Evolutionary conservation across 1,140 invertebrate species (phyloP), one percentile per base, ranked within the genome.

Genomic region (Aphidius gifuensis): DNA sequence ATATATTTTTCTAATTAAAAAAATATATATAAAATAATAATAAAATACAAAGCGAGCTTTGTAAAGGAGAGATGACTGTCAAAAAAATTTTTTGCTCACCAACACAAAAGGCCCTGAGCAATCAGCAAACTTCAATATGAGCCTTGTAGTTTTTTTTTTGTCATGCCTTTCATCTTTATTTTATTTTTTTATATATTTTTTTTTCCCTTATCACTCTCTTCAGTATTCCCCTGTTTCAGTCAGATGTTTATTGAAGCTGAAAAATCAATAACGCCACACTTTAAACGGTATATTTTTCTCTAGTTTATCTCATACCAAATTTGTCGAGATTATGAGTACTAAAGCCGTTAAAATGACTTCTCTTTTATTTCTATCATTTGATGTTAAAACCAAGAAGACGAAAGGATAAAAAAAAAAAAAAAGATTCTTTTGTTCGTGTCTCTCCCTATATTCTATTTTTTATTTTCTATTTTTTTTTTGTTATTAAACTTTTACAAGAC

Each of bases 231-330:
- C 23, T 32, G 23, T 32, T 42, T 40, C 39, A 42, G 53, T 62
- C 56, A 62, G 57, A 62, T 70, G 67, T 68, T 70, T 65, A 66
- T 70, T 64, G 66, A 70, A 60, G 67, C 66, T 66, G 61, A 66
- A 68, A 70, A 70, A 70, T 68, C 68, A 68, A 70, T 70, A 70
- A 64, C 58, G 42, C 56, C 16, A 38, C 9, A 32, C 45, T 64
- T 45, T 64, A 46, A 58, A 56, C n/a, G 54, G 38, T 16, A 46
- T 46, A 48, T 57, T 60, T 64, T 44, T 48, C 55, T 54, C 50
- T 48, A n/a, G 42, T 51, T 59, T 59, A 56, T 64, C 58, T 54
- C 40, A 55, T 46, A 48, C 50, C n/a, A 44, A 21, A 50, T 50
- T 50, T 39, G n/a, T 40, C 48, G 53, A 59, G 38, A 56, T 48